A percentile compares a stretch with the other conserved stretches of the same genome.
These are phyloP conservation scores for Dreissena rostriformis DNA, from an alignment of 1,140 invertebrate species.

Conservation along the genomic window DNA sequence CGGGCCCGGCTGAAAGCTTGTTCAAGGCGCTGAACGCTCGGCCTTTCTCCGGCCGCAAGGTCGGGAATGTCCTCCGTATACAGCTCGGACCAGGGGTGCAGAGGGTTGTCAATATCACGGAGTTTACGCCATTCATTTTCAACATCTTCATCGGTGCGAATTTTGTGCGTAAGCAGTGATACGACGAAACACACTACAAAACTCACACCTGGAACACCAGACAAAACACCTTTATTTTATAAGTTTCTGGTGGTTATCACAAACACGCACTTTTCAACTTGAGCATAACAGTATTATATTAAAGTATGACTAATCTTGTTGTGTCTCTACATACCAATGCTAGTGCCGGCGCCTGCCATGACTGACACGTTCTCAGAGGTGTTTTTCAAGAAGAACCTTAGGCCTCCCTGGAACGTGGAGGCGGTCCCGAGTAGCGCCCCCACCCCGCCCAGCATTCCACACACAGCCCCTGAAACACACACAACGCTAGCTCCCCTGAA, in stretches of 20 bases:
- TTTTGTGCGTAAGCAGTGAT: slow-evolving; percentile 64
- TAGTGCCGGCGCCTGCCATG: slow-evolving; percentile 64
- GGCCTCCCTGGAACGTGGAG: slow-evolving; percentile 69
- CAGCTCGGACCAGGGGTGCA: slow-evolving; percentile 77
- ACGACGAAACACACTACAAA: slow-evolving; percentile 63
- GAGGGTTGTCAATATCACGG: slow-evolving; percentile 80
- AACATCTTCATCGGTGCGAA: slow-evolving; percentile 44
- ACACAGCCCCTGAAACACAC: slow-evolving; percentile 56
- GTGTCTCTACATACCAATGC: slow-evolving; percentile 33
- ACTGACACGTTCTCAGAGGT: slow-evolving; percentile 66
- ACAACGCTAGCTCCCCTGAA: no score
- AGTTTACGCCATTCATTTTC: slow-evolving; percentile 76
- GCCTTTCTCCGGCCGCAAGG: slow-evolving; percentile 59
- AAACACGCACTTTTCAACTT: no score
- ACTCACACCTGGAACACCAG: slow-evolving; percentile 18
- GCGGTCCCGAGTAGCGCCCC: slow-evolving; percentile 60
- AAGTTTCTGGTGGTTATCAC: no score
- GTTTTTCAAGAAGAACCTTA: slow-evolving; percentile 65
- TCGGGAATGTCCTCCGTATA: slow-evolving; percentile 69
- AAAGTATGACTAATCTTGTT: not conserved
- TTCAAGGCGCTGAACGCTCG: slow-evolving; percentile 63
- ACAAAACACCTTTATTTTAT: no score
- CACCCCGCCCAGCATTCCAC: slow-evolving; percentile 65
- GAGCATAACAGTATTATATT: no score
- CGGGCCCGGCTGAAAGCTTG: slow-evolving; percentile 66